These are phyloP conservation scores for Dendrocincla tyrannina DNA, from an alignment of 2,797 vertebrate species.

Conservation along the genomic window DNA sequence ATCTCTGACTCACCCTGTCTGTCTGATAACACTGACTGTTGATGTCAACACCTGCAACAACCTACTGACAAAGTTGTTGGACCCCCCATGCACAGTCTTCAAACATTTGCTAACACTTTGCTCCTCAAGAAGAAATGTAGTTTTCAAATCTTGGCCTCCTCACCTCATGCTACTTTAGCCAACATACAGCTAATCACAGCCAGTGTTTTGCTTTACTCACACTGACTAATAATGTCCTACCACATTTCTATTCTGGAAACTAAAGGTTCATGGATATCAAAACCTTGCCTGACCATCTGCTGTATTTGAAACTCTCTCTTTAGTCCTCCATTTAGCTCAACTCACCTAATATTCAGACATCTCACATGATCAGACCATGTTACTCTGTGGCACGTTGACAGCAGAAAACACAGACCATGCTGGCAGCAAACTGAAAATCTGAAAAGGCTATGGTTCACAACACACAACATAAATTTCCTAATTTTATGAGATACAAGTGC, in stretches of 20 bases:
- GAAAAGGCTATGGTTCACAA: constrained; percentile 8
- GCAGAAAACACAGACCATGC: background rate
- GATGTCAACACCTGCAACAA: background rate
- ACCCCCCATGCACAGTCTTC: background rate
- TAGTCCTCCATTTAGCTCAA: background rate
- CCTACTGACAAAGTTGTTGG: background rate
- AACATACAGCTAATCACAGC: background rate
- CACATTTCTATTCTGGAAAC: background rate
- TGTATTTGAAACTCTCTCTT: background rate
- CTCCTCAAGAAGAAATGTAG: background rate
- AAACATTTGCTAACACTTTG: background rate
- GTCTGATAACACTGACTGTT: background rate
- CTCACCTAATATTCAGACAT: background rate
- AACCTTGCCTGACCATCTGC: background rate
- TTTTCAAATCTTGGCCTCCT: background rate
- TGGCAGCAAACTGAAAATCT: background rate
- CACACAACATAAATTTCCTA: background rate
- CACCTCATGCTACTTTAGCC: background rate
- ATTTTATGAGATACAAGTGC: background rate
- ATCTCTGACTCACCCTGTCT: background rate
- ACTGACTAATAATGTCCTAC: background rate
- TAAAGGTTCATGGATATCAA: background rate
- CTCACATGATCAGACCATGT: background rate
- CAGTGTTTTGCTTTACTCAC: background rate
- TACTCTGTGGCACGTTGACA: background rate